These are phyloP conservation scores for Protobothrops mucrosquamatus DNA, from an alignment of 2,113 vertebrate species.

Conservation along the genomic window DNA sequence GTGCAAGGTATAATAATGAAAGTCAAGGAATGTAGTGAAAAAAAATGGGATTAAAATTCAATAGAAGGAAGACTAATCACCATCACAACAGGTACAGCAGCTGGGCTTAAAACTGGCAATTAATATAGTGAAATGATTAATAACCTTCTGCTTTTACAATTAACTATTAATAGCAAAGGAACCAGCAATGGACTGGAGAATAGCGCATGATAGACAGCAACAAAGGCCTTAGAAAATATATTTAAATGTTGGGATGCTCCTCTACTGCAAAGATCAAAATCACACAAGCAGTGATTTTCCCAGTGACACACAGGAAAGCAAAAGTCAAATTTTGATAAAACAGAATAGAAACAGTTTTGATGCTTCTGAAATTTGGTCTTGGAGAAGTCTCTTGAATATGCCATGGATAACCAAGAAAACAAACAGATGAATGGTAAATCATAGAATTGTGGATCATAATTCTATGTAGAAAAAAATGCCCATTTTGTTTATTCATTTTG, in stretches of 20 bases:
- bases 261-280: neutral
- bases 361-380: neutral
- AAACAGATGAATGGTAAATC: neutral
- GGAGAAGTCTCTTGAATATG: neutral
- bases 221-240: neutral
- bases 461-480: neutral
- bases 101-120: neutral
- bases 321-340: neutral
- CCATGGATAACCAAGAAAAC: neutral
- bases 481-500: neutral
- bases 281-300: neutral
- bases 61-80: neutral
- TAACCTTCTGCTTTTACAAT: neutral
- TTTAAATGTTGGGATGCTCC: neutral
- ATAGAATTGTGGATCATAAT: too few relatives aligned
- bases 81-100: neutral
- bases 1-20: neutral
- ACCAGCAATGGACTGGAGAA: neutral
- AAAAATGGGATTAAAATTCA: neutral
- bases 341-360: neutral
- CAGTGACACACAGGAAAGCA: neutral
- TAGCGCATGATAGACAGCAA: neutral
- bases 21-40: neutral
- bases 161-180: neutral
- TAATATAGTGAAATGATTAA: neutral